Base-by-base conservation (phyloP, 2,113 vertebrate species). In the Marmota monax region DNA sequence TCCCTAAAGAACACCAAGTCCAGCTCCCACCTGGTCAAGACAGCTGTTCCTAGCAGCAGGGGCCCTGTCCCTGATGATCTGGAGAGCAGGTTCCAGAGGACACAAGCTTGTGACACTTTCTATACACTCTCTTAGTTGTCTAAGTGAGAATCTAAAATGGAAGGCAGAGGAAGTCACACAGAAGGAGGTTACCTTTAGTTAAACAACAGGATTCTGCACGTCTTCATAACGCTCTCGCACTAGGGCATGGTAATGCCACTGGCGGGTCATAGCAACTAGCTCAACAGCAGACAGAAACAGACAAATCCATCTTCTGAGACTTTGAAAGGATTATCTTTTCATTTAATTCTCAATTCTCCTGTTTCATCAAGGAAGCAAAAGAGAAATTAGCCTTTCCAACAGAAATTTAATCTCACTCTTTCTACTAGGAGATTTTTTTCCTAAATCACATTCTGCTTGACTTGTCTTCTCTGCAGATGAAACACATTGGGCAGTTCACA, bases 311-410 rank as follows among this genome's bases (percentile, higher is more conserved):
- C 29, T 48, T 61, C 80, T 18, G 20, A 7, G 23, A 12, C 48
- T 88, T 84, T 69, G 42, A 48, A 53, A 69, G 72, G 72, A 14
- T 80, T 73, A 7, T 39, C 70, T 73, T 69, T 80, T 76, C 73
- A 73, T 85, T 70, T 10, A 85, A 34, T 70, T 89, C 88, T 85
- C 17, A 48, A 70, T 56, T 70, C 72, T 87, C n/a, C 37, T 76
- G 80, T 82, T 82, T 92, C 53, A 84, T 69, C 29, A 63, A 82
- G 74, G 82, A 86, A 86, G 58, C 16, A 65, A 84, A 48, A 90
- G 73, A 94, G 78, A 76, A 70, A 27, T 63, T 37, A 80, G 23
- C 34, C 78, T 95, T 61, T 32, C 56, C 65, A 32, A 42, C 1
- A 37, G 72, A 53, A 61, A 76, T n/a, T 29, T 39, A 61, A 3